Evolutionary conservation across 2,888 invertebrate species (phyloP).

Genomic region (Dione juno): DNA sequence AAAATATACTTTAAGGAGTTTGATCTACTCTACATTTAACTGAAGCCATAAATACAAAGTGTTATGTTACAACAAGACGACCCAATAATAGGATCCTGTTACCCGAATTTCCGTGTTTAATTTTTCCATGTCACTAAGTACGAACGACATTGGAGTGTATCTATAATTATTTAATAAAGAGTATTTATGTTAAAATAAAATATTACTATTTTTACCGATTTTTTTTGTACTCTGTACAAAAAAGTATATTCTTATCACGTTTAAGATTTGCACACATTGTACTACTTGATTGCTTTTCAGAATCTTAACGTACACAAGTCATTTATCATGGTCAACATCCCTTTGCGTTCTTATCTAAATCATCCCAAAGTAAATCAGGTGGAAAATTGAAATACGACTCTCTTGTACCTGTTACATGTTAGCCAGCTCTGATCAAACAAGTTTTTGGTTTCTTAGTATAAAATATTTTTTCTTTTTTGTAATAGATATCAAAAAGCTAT

Average conservation of each 20-base stretch:
- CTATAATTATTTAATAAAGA: background rate
- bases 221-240: background rate
- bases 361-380: slow-evolving; percentile 72
- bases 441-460: slow-evolving; percentile 56
- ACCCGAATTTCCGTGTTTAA: slow-evolving; percentile 40
- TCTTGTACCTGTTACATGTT: slow-evolving; percentile 48
- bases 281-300: background rate
- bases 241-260: background rate
- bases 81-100: slow-evolving; percentile 41
- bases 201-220: too few species aligned
- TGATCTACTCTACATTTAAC: slow-evolving; percentile 30
- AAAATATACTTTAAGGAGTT: slow-evolving; percentile 15
- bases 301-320: slow-evolving; percentile 37
- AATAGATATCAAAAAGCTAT: too few species aligned
- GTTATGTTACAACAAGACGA: slow-evolving; percentile 37
- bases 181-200: too few species aligned
- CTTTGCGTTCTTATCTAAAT: slow-evolving; percentile 48
- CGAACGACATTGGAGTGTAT: slow-evolving; percentile 13
- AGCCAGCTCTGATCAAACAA: slow-evolving; percentile 67
- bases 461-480: slow-evolving; percentile 49
- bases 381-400: slow-evolving; percentile 73
- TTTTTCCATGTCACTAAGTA: slow-evolving; percentile 39
- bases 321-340: slow-evolving; percentile 47
- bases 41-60: slow-evolving; percentile 39
- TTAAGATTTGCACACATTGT: background rate